Base-by-base conservation (phyloP, 1,140 invertebrate genomes). In the Drosophila ananassae region DNA sequence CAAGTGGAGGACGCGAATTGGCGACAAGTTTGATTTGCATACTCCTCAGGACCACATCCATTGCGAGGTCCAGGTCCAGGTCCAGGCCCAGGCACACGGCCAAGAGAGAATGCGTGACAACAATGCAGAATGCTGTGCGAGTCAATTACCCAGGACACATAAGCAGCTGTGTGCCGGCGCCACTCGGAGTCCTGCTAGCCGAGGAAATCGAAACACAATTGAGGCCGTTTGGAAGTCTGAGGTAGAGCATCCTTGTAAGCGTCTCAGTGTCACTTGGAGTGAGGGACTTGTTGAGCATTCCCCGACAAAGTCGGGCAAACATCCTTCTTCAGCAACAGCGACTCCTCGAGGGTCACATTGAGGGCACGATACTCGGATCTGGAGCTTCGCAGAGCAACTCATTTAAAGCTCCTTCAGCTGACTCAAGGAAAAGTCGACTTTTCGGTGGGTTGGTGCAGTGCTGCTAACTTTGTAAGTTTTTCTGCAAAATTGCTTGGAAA, bases 141-240 rank as follows among this genome's bases (percentile, higher is more conserved):
- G 81, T 87, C 81, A 87, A 87, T 87, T 87, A 89, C 79, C 83
- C 83, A 83, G 81, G 83, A 83, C 79, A 82, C 83, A 87, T 89
- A 89, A 28, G 83, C 71, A 83, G 74, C 82, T 87, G 77, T 58
- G 64, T 68, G 80, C 50, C 68, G 13, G 25, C 50, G 44, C 46
- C 62, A 53, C 39, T 28, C 46, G 48, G 55, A 22, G 28, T 79
- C 72, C 39, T 34, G 56, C 60, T 57, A 53, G 82, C 51, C 69
- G 50, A 47, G 62, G 56, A 79, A 89, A 82, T 87, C 75, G 66
- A 73, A 89, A 75, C 79, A 75, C 82, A 89, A 87, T 87, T 76
- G 79, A 51, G 77, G 69, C 63, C 62, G 47, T 32, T 34, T 17
- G 48, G 30, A 21, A 34, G 62, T 75, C 73, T 51, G 8, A 17